Conservation (phyloP, 2,113 vertebrate species). For the Leptobrachium leishanense region DNA sequence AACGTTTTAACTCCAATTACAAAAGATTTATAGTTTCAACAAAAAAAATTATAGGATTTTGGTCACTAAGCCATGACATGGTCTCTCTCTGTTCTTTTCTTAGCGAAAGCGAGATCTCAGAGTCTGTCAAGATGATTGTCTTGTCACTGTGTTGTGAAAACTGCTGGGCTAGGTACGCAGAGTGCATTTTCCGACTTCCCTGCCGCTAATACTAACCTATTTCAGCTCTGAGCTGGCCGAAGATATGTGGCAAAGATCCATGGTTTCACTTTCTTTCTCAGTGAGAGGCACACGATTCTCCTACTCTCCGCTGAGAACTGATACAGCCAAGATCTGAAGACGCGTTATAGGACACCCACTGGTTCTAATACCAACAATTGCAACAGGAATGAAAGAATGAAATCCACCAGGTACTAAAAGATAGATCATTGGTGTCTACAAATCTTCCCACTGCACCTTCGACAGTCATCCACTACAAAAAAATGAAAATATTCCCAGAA, state of each 20-base stretch:
- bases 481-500: constrained; percentile 1
- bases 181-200: constrained; percentile 54
- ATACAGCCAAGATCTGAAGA: constrained; percentile 54
- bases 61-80: neutral
- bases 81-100: constrained; percentile 32
- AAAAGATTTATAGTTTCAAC: neutral
- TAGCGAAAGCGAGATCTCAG: constrained; percentile 56
- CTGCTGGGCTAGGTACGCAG: constrained; percentile 55
- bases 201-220: constrained; percentile 51
- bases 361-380: constrained; percentile 48
- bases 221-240: constrained; percentile 51
- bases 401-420: constrained; percentile 40
- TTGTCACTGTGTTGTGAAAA: constrained; percentile 53
- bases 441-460: constrained; percentile 51
- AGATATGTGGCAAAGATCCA: constrained; percentile 56
- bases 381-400: constrained; percentile 12
- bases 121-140: constrained; percentile 59
- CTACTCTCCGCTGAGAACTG: constrained; percentile 45
- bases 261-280: constrained; percentile 53
- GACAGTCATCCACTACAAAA: constrained; percentile 41
- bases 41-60: neutral
- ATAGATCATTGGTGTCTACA: constrained; percentile 36
- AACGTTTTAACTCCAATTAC: too few relatives aligned
- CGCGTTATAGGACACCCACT: constrained; percentile 34
- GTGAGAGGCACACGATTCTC: constrained; percentile 39